Evolutionary conservation across 2,113 vertebrate genomes (phyloP).

Genomic region (Saccopteryx leptura): DNA sequence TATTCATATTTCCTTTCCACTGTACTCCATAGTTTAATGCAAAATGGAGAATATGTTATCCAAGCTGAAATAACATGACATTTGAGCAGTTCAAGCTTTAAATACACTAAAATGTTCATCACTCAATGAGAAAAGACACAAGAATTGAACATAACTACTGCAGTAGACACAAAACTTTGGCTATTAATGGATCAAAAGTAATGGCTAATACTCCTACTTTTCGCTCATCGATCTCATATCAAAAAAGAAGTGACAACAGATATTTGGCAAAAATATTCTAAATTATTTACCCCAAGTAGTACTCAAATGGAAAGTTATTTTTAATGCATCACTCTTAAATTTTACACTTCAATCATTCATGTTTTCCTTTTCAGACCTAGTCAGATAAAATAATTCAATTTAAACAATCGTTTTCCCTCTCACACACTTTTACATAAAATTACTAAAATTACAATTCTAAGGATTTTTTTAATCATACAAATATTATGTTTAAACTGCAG

Average conservation of each 20-base stretch:
- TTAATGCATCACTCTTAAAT: conserved; percentile 73
- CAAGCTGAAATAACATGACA: conserved; percentile 23
- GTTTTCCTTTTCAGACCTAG: conserved; percentile 76
- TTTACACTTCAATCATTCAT: conserved; percentile 66
- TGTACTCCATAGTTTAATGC: neutral
- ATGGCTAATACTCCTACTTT: neutral
- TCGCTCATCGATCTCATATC: conserved; percentile 38
- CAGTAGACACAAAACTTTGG: conserved; percentile 44
- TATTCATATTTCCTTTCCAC: conserved; percentile 37
- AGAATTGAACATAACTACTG: conserved; percentile 6
- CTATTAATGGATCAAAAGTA: conserved; percentile 19
- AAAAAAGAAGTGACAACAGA: conserved; percentile 65
- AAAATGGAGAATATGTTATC: conserved; percentile 31
- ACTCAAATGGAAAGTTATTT: conserved; percentile 66
- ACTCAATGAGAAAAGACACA: conserved; percentile 18
- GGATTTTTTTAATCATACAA: conserved; percentile 78
- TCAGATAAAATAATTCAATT: conserved; percentile 69
- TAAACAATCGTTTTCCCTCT: conserved; percentile 64
- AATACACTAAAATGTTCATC: neutral
- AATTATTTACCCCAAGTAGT: conserved; percentile 69
- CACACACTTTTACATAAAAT: conserved; percentile 76
- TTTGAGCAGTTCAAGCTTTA: conserved; percentile 27
- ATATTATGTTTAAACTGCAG: conserved; percentile 72
- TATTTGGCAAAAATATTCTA: conserved; percentile 64
- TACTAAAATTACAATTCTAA: conserved; percentile 77